These are phyloP conservation scores for Xylota sylvarum DNA, from an alignment of 2,888 invertebrate genomes.

Conservation along the genomic window DNA sequence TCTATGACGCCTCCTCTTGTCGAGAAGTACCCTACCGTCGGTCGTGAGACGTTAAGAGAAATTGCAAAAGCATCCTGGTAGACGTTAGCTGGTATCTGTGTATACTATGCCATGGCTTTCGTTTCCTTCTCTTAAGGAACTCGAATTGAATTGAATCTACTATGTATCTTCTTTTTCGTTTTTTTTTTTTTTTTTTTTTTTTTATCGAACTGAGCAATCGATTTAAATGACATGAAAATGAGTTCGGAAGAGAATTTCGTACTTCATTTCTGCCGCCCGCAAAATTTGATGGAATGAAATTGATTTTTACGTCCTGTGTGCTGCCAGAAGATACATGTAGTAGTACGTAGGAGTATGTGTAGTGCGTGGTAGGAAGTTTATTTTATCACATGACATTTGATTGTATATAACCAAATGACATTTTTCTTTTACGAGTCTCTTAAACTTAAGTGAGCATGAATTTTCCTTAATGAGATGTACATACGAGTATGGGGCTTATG, in stretches of 20 bases:
- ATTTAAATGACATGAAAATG: conserved; percentile 59
- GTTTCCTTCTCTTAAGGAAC: conserved; percentile 28
- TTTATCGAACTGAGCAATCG: conserved; percentile 50
- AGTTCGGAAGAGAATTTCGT: conserved; percentile 43
- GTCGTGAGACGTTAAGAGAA: neutral
- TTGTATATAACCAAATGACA: conserved; percentile 13
- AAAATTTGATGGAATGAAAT: conserved; percentile 54
- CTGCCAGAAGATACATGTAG: neutral
- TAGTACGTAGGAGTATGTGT: neutral
- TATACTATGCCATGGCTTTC: conserved; percentile 21
- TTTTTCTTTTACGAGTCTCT: conserved; percentile 35
- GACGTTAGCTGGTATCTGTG: conserved; percentile 7
- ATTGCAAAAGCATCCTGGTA: conserved; percentile 8
- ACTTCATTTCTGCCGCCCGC: conserved; percentile 49
- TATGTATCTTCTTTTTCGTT: neutral
- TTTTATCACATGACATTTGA: conserved; percentile 38
- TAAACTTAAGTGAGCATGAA: conserved; percentile 31
- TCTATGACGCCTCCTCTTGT: conserved; percentile 35
- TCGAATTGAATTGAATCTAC: conserved; percentile 24
- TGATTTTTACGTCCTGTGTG: conserved; percentile 46
- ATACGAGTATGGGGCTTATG: neutral
- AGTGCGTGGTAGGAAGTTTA: conserved; percentile 1
- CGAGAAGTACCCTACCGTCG: too few relatives aligned
- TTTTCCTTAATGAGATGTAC: neutral
- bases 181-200: conserved; percentile 20